Evolutionary conservation across 2,113 vertebrate genomes (phyloP).

Genomic region (Orientallactaga bullata): DNA sequence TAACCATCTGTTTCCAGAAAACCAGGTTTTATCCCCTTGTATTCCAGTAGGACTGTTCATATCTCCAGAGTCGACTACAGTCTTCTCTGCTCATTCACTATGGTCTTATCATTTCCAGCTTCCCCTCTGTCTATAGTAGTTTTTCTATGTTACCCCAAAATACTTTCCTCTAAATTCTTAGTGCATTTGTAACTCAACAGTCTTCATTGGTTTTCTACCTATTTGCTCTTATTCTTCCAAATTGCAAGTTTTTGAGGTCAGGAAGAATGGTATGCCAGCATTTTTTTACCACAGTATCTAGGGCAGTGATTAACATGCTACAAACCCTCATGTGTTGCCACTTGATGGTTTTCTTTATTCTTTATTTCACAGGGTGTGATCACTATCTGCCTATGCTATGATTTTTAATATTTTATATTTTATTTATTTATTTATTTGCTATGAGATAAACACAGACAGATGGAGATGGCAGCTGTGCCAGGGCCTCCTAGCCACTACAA

Average conservation of each 20-base stretch:
- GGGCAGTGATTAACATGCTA: background rate
- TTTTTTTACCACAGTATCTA: background rate
- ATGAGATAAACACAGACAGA: too few relatives aligned
- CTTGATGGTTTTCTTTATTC: background rate
- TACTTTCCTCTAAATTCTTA: background rate
- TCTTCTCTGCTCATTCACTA: background rate
- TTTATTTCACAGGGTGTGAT: background rate
- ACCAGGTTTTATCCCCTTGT: background rate
- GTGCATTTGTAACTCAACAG: background rate
- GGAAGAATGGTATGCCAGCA: background rate
- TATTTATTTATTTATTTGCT: too few relatives aligned
- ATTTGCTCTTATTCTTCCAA: background rate
- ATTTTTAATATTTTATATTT: background rate
- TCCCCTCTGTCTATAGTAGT: background rate
- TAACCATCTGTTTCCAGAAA: constrained; percentile 13
- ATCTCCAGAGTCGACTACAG: background rate
- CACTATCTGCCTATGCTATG: background rate
- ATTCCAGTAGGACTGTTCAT: background rate
- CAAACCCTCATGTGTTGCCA: background rate
- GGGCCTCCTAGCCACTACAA: too few relatives aligned
- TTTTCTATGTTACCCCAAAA: background rate
- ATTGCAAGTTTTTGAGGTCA: background rate
- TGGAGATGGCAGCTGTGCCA: too few relatives aligned
- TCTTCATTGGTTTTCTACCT: background rate
- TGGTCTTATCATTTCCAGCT: background rate